phyloP scores from a whole-genome alignment of 2,888 invertebrate genomes.

The Eupsilia transversa region DNA sequence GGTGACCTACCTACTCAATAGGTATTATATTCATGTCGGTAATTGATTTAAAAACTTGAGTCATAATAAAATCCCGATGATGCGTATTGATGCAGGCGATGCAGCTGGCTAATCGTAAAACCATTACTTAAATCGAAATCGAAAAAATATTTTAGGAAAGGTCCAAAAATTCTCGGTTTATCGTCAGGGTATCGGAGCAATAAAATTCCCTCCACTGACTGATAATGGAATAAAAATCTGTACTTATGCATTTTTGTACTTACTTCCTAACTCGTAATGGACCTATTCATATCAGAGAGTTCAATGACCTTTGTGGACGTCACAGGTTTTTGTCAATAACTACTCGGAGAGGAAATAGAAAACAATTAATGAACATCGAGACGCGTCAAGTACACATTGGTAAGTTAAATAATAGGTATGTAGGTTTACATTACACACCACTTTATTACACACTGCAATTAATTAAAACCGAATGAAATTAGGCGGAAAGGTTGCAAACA shows the following conservation, averaged over 20 bases:
- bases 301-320: slow-evolving; percentile 32
- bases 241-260: slow-evolving; percentile 1
- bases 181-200: slow-evolving; percentile 36
- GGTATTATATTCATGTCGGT: no score
- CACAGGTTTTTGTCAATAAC: not conserved
- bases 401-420: slow-evolving; percentile 18
- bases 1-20: not conserved
- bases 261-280: not conserved
- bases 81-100: slow-evolving; percentile 4
- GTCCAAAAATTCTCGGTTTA: slow-evolving; percentile 34
- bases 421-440: slow-evolving; percentile 14
- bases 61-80: not conserved
- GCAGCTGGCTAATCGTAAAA: slow-evolving; percentile 16
- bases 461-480: slow-evolving; percentile 19
- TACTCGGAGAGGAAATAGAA: slow-evolving; percentile 23
- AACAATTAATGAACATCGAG: slow-evolving; percentile 20
- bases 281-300: slow-evolving; percentile 6
- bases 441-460: slow-evolving; percentile 4
- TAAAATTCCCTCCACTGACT: slow-evolving; percentile 23
- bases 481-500: slow-evolving; percentile 2
- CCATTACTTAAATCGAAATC: slow-evolving; percentile 29
- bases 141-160: slow-evolving; percentile 2
- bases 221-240: slow-evolving; percentile 24
- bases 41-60: not conserved
- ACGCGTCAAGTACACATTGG: slow-evolving; percentile 5